phyloP scores from a whole-genome alignment of 1,140 invertebrate genomes.

The Papilio aristodemus region DNA sequence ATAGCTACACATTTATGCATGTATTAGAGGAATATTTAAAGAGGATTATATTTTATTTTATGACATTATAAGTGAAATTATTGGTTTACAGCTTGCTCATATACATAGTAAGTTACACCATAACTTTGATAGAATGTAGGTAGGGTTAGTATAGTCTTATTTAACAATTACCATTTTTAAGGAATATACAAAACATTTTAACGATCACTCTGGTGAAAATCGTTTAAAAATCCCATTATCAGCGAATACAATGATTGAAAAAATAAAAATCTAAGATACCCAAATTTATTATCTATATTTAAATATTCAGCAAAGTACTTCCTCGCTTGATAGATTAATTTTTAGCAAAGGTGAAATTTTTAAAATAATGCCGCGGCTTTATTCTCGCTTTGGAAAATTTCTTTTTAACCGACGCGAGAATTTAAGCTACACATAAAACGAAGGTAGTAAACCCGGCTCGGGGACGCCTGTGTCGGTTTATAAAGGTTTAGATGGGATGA shows the following conservation, averaged over 20 bases:
- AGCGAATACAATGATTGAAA: no score
- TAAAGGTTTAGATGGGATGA: constrained; percentile 29
- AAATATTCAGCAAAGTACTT: background rate
- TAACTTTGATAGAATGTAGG: no score
- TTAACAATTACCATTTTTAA: no score
- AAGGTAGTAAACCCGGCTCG: constrained; percentile 29
- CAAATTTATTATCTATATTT: no score
- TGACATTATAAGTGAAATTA: no score
- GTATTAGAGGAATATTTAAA: background rate
- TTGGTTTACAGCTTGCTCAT: no score
- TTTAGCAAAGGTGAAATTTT: constrained; percentile 11
- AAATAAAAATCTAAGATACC: no score
- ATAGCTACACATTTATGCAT: background rate
- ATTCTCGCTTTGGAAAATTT: constrained; percentile 11
- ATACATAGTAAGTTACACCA: no score
- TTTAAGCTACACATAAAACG: constrained; percentile 29
- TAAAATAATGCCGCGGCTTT: constrained; percentile 3
- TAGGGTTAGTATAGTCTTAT: no score
- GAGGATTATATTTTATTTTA: background rate
- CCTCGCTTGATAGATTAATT: background rate
- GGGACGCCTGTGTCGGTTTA: constrained; percentile 21
- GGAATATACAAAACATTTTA: no score
- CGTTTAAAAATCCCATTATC: no score
- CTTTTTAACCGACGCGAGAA: constrained; percentile 26
- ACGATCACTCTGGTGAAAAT: no score